These are phyloP conservation scores for Mormyrus proboscirostris DNA, from an alignment of 2,797 vertebrate genomes.

Conservation along the genomic window DNA sequence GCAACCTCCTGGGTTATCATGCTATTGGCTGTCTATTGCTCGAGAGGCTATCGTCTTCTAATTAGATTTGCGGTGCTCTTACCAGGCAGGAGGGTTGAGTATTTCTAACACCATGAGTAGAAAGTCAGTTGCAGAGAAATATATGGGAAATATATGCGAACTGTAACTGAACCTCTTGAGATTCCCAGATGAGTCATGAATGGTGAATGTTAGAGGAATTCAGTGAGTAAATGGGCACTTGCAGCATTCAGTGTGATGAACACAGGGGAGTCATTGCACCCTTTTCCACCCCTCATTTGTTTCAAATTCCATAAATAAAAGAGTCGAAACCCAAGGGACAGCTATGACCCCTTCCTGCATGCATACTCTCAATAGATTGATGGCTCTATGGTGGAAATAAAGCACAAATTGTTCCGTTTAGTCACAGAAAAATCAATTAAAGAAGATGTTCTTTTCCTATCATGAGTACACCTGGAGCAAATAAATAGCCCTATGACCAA, in stretches of 20 bases:
- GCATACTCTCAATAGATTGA: constrained; percentile 19
- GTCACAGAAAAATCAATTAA: background rate
- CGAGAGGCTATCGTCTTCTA: background rate
- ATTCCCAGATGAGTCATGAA: background rate
- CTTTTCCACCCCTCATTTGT: background rate
- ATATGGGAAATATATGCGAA: background rate
- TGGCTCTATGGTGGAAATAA: constrained; percentile 18
- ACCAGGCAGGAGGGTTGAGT: background rate
- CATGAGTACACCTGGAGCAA: background rate
- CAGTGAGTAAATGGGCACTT: background rate
- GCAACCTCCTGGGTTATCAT: background rate
- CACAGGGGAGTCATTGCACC: background rate
- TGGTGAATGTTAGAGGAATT: background rate
- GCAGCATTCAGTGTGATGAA: background rate
- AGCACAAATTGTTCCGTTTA: background rate
- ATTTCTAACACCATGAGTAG: background rate
- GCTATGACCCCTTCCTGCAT: constrained; percentile 18
- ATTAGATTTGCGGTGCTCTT: background rate
- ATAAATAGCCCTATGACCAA: background rate
- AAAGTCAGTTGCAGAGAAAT: background rate
- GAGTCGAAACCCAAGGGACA: background rate
- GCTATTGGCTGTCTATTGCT: background rate
- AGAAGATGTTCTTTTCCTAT: background rate
- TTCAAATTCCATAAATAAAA: constrained; percentile 28
- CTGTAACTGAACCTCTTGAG: background rate